Evolutionary conservation across 2,797 vertebrate species (phyloP), one percentile per base, ranked within the genome.

Genomic region (Pipistrellus nathusii): DNA sequence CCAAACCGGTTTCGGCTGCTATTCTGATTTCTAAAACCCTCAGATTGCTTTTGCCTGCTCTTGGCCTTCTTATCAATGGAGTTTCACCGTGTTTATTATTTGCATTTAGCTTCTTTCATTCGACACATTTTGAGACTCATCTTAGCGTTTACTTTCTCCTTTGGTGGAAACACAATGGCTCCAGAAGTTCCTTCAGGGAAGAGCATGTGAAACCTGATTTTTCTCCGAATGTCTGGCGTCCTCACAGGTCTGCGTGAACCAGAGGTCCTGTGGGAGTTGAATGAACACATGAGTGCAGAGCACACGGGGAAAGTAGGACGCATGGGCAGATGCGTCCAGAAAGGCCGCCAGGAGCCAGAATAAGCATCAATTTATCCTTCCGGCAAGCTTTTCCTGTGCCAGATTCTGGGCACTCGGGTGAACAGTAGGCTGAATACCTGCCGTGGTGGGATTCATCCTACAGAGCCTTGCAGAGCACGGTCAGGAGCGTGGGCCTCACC

Each of bases 11-110:
- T 41, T 7, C 6, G 38, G 38, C 55, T 80, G 32, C n/a, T 51
- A 5, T 85, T 75, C 77, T 87, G 46, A 80, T 71, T 87, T 90
- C n/a, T 91, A 71, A 90, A 72, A 83, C 35, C 38, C 35, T 32
- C 10, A 80, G 32, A 32, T 62, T 14, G 35, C 12, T 88, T 77
- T 44, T 75, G 17, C 38, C 32, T 88, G 72, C 71, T 88, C 72
- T 90, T 64, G 44, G 78, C 32, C 23, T 62, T 91, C 44, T 27
- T 1, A 71, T 72, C 41, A 21, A 30, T 27, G 46, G n/a, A 88
- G 27, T 51, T 46, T 68, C 14, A 38, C 9, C 7, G 13, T 72
- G 51, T 88, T 41, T 89, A 62, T 41, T 59, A 69, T 69, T 86
- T 83, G 2, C 25, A 25, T 41, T 82, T 77, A 27, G 44, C 46